Percentiles rank a stretch among this genome's conserved stretches.
These are phyloP conservation scores for Pteronura brasiliensis DNA, from an alignment of 2,113 vertebrate species.

Conservation along the genomic window DNA sequence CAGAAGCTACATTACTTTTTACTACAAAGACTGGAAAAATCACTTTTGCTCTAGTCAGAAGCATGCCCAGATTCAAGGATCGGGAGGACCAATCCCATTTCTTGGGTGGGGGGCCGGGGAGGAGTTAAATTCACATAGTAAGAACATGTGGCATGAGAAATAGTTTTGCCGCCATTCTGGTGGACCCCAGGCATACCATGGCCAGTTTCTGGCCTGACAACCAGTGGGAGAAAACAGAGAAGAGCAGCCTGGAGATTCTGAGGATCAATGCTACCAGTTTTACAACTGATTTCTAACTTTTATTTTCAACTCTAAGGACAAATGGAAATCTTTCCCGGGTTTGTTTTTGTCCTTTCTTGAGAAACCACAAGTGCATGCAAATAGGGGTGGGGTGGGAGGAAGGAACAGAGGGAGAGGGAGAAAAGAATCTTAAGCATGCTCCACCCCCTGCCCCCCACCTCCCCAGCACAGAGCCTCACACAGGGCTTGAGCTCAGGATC, in stretches of 20 bases:
- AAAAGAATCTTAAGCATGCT: not conserved
- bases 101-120: not conserved
- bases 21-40: not conserved
- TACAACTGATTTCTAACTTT: not conserved
- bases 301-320: not conserved
- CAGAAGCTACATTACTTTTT: not conserved
- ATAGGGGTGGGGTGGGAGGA: not conserved
- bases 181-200: not conserved
- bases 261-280: not conserved
- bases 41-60: not conserved
- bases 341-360: not conserved
- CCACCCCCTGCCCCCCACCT: not conserved
- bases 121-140: not conserved
- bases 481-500: not conserved
- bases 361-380: not conserved
- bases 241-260: not conserved
- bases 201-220: not conserved
- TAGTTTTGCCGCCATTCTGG: not conserved
- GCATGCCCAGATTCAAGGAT: not conserved
- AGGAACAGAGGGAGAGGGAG: not conserved
- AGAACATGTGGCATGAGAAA: not conserved
- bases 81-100: not conserved
- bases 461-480: not conserved
- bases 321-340: not conserved
- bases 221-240: not conserved